Conservation (phyloP, 2,113 vertebrate species). For the Ochotona princeps region DNA sequence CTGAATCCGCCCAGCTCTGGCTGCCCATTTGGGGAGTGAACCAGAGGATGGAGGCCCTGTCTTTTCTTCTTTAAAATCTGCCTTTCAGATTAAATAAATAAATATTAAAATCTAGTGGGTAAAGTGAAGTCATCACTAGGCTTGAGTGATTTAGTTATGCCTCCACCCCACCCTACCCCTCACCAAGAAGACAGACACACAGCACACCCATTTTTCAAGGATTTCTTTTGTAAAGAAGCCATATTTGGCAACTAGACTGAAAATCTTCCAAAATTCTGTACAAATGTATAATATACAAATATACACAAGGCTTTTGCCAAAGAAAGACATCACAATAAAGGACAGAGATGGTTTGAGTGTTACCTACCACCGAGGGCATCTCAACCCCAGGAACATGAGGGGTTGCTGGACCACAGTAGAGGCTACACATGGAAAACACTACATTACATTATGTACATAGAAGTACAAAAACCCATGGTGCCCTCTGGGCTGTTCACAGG, state of each 20-base stretch:
- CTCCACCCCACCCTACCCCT: constrained; percentile 66
- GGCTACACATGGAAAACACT: constrained; percentile 79
- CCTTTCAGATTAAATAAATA: too few relatives aligned
- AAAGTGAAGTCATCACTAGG: background rate
- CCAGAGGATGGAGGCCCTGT: too few relatives aligned
- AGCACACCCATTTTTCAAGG: constrained; percentile 79
- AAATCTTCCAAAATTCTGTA: constrained; percentile 91
- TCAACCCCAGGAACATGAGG: constrained; percentile 61
- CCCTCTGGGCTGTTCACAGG: constrained; percentile 73
- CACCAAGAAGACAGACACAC: constrained; percentile 74
- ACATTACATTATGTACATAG: constrained; percentile 86
- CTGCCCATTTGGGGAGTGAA: too few relatives aligned
- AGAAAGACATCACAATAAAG: constrained; percentile 82
- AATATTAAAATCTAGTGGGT: too few relatives aligned
- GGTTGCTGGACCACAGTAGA: constrained; percentile 61
- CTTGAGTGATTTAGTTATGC: background rate
- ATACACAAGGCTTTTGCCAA: constrained; percentile 86
- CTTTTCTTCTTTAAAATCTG: too few relatives aligned
- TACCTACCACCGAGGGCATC: constrained; percentile 79
- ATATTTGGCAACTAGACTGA: constrained; percentile 88
- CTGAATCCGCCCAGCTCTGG: too few relatives aligned
- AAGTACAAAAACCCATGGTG: constrained; percentile 74
- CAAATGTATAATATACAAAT: constrained; percentile 91
- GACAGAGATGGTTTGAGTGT: constrained; percentile 77
- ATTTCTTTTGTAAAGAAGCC: constrained; percentile 90